phyloP scores from a whole-genome alignment of 2,888 invertebrate genomes.

The Megaustenia siamemsis region DNA sequence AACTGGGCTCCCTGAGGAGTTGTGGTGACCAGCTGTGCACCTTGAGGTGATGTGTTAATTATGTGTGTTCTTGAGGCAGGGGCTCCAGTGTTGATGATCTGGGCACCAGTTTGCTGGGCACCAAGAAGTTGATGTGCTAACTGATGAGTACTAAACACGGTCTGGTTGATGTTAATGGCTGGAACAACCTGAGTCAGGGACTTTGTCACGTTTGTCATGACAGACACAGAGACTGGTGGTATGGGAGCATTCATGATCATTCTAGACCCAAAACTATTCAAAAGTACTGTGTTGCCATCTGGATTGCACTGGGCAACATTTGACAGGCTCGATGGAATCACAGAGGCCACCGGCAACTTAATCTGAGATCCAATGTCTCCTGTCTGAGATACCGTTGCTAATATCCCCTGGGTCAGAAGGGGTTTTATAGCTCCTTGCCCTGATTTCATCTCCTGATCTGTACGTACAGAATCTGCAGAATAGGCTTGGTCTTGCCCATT shows the following conservation, averaged over 20 bases:
- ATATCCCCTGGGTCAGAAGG: constrained; percentile 24
- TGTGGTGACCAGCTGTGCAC: constrained; percentile 17
- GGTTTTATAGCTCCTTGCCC: constrained; percentile 34
- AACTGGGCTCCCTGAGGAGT: constrained; percentile 17
- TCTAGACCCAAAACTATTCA: constrained; percentile 63
- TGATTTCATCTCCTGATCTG: constrained; percentile 31
- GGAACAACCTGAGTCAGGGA: constrained; percentile 77
- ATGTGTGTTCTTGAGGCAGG: constrained; percentile 28
- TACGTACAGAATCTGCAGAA: constrained; percentile 33
- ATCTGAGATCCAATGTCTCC: constrained; percentile 32
- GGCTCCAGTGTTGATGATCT: constrained; percentile 28
- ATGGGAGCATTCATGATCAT: constrained; percentile 69
- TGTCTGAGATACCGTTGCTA: constrained; percentile 34
- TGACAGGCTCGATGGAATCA: constrained; percentile 37
- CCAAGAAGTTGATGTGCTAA: constrained; percentile 49
- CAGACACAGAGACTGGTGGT: constrained; percentile 74
- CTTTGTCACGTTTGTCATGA: constrained; percentile 75
- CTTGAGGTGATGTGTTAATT: constrained; percentile 19
- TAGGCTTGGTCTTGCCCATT: constrained; percentile 28
- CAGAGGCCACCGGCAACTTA: constrained; percentile 32
- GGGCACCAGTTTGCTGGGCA: constrained; percentile 37
- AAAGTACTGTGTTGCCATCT: constrained; percentile 54
- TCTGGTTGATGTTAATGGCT: constrained; percentile 65
- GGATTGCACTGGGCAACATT: constrained; percentile 30
- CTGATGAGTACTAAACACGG: constrained; percentile 48